Evolutionary conservation across 2,888 invertebrate genomes (phyloP), one percentile per base, ranked within the genome.

Genomic region (Drosophila colorata): DNA sequence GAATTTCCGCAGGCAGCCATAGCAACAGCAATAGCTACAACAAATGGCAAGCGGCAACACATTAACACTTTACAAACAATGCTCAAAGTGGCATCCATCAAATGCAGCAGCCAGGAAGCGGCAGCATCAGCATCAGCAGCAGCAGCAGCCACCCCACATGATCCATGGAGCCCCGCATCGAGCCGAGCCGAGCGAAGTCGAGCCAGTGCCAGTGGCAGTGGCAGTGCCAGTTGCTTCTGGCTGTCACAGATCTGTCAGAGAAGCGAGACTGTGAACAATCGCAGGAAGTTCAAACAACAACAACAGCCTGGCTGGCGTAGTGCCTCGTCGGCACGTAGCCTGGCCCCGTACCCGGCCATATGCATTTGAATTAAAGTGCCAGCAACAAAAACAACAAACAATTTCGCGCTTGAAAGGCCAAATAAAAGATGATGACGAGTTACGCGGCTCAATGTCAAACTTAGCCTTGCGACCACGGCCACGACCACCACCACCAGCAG

Each of bases 221-320:
- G 40, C 49, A 44, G 38, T 18, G 41, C 43, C 70, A 61, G 70
- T 69, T 74, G 75, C 82, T 70, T 63, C 56, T 52, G 78, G 52
- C 89, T 89, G 86, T 86, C 86, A 86, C 74, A 74, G 86, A 86
- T 86, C 88, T 88, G 89, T 86, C 86, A 86, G 80, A 66, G 72
- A 70, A 78, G 85, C 78, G 80, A 78, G 74, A 88, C 87, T 88
- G 89, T 81, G 89, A 88, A 88, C 85, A 85, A 85, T 85, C 87
- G 85, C 85, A 88, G 85, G 89, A 85, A 85, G 87, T 88, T 80
- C 59, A 63, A 78, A 70, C 69, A 72, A 71, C 67, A 81, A 58
- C 55, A 60, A 37, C 57, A 60, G 51, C 33, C 56, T 48, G 40
- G 20, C 20, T 20, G 20, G 20, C 20, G 2, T 3, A 20, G 20